Percentiles rank a stretch among this genome's conserved stretches.
Conservation (phyloP, 2,888 invertebrate species). For the Dryomyza anilis region DNA sequence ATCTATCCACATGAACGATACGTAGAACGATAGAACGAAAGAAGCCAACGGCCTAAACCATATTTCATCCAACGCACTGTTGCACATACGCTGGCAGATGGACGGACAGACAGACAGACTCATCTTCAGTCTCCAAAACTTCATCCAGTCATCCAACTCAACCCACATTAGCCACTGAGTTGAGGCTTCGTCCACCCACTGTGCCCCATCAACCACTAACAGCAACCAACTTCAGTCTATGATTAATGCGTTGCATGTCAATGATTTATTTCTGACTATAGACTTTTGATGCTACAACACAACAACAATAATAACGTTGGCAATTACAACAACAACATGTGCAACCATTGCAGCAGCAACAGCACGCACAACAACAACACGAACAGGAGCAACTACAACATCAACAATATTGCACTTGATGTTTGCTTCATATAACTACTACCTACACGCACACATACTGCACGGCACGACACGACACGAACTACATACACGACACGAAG, state of each 20-base stretch:
- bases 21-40: background rate
- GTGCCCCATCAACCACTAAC: constrained; percentile 9
- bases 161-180: no score
- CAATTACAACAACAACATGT: background rate
- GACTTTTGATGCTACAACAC: constrained; percentile 12
- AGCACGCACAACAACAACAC: background rate
- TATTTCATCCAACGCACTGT: background rate
- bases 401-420: constrained; percentile 8
- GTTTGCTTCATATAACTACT: constrained; percentile 9
- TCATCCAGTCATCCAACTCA: no score
- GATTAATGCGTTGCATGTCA: constrained; percentile 22
- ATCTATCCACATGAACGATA: no score
- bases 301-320: background rate
- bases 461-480: no score
- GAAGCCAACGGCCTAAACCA: background rate
- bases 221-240: constrained; percentile 17
- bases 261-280: constrained; percentile 21
- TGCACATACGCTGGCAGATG: background rate
- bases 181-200: no score
- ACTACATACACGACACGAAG: background rate
- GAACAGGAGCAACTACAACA: no score
- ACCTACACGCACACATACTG: constrained; percentile 1
- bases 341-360: background rate
- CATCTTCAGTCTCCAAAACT: no score
- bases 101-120: background rate